Percentiles rank a stretch among this genome's conserved stretches.
Evolutionary conservation across 1,140 invertebrate species (phyloP).

Genomic region (Aphelinus certus): DNA sequence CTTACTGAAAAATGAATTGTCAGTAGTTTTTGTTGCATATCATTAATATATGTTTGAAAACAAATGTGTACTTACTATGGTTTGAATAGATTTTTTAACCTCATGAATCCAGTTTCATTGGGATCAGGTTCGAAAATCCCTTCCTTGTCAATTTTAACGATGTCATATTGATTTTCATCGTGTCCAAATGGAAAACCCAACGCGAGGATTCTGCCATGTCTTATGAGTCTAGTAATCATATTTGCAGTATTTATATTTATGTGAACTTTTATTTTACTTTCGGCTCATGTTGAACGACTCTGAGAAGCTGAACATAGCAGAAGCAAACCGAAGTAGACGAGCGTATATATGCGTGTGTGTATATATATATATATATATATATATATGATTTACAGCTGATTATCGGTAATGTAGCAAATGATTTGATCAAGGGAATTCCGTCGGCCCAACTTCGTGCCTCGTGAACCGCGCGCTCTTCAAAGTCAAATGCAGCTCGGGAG

Average conservation of each 20-base stretch:
- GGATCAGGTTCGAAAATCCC: too few relatives aligned
- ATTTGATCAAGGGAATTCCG: too few relatives aligned
- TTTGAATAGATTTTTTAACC: constrained; percentile 23
- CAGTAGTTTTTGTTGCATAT: constrained; percentile 1
- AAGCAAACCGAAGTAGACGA: too few relatives aligned
- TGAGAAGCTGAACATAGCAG: too few relatives aligned
- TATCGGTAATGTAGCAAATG: too few relatives aligned
- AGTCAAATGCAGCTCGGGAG: too few relatives aligned
- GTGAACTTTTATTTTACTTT: too few relatives aligned
- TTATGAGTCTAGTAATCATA: not conserved
- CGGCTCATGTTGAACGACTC: too few relatives aligned
- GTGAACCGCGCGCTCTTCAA: too few relatives aligned
- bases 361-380: not conserved
- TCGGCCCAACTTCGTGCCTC: too few relatives aligned
- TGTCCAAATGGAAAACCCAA: not conserved
- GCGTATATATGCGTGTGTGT: not conserved
- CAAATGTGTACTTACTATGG: constrained; percentile 11
- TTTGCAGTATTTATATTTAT: too few relatives aligned
- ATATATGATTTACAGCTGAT: constrained; percentile 1
- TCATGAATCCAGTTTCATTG: constrained; percentile 17
- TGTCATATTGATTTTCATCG: constrained; percentile 18
- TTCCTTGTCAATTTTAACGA: not conserved
- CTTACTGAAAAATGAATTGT: constrained; percentile 66
- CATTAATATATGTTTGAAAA: constrained; percentile 4
- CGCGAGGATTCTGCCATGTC: not conserved